These are phyloP conservation scores for Odontocerum albicorne DNA, from an alignment of 2,888 invertebrate species.

Conservation along the genomic window DNA sequence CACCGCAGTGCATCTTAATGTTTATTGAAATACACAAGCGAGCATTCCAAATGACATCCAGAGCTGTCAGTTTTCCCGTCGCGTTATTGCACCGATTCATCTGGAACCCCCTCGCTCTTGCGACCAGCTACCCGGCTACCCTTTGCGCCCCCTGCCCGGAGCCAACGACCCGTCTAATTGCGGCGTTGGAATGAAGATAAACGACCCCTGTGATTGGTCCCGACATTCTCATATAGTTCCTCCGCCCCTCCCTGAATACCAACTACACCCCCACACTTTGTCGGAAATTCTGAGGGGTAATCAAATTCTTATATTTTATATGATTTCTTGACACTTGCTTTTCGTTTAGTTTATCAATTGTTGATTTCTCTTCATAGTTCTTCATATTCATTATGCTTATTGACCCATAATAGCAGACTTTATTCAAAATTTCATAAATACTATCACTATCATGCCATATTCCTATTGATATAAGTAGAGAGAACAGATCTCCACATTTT, in stretches of 20 bases:
- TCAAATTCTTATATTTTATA: no score
- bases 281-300: no score
- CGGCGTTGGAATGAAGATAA: slow-evolving; percentile 70
- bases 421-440: no score
- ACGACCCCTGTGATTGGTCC: slow-evolving; percentile 66
- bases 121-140: slow-evolving; percentile 25
- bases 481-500: no score
- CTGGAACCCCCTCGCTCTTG: slow-evolving; percentile 41
- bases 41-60: background rate
- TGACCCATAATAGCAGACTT: no score
- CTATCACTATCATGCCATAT: no score
- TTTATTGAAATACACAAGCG: background rate
- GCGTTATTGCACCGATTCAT: slow-evolving; percentile 41
- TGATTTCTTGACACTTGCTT: no score
- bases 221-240: slow-evolving; percentile 45
- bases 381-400: no score
- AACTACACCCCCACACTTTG: slow-evolving; percentile 37
- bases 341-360: no score
- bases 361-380: no score
- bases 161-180: slow-evolving; percentile 72
- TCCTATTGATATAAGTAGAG: no score
- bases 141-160: slow-evolving; percentile 45
- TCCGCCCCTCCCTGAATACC: slow-evolving; percentile 31
- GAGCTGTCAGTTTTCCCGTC: slow-evolving; percentile 47
- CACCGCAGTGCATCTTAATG: background rate